Evolutionary conservation across 2,888 invertebrate species (phyloP), one percentile per base, ranked within the genome.

Genomic region (Rhaphigaster nebulosa): DNA sequence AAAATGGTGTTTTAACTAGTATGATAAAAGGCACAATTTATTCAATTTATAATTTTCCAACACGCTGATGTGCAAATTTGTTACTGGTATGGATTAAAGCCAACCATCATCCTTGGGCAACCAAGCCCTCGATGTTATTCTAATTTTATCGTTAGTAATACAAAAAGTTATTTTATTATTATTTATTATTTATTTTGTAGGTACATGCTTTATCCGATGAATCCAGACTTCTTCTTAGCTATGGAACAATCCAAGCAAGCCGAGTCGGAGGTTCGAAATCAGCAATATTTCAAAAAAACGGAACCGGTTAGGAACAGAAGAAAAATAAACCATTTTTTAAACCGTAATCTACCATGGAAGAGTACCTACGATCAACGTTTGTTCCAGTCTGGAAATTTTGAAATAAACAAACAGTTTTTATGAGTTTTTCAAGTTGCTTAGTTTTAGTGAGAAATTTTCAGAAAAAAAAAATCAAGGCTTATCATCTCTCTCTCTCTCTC

Each of bases 151-250:
- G n/a, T n/a, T n/a, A n/a, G n/a, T n/a, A n/a, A n/a, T n/a, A n/a
- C n/a, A n/a, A n/a, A n/a, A n/a, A n/a, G n/a, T n/a, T n/a, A n/a
- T n/a, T n/a, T n/a, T n/a, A n/a, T n/a, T n/a, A n/a, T n/a, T n/a
- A n/a, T n/a, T n/a, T n/a, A n/a, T n/a, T n/a, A n/a, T n/a, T n/a
- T n/a, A n/a, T n/a, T 41, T n/a, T 50, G n/a, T n/a, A 84, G 84
- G 84, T 84, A 84, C 18, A 41, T 84, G 84, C n/a, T 50, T 13
- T 84, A 84, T 38, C 84, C 84, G 6, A 84, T 84, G 84, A 84
- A 84, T 15, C 84, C 84, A n/a, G 84, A 84, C 13, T 84, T 84
- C 38, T 84, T 45, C 84, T 18, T 45, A n/a, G 84, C 84, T 20
- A 41, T 84, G 45, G 84, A 84, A 45, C 41, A 50, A 15, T 84